Conservation (phyloP, 2,888 invertebrate genomes). For the Macaria notata region DNA sequence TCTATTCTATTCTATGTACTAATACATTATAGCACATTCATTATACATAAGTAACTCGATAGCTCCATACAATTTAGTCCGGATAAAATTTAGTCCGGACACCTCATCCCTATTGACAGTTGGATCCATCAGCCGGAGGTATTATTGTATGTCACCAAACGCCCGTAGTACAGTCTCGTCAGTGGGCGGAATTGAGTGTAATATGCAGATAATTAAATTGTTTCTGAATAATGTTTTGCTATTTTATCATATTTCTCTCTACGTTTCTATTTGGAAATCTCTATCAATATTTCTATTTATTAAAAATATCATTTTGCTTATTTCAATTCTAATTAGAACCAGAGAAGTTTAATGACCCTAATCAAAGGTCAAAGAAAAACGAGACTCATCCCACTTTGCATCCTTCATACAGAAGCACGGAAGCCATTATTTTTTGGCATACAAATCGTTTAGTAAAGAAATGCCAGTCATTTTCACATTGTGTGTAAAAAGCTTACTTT, state of each 20-base stretch:
- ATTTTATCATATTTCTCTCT: too few species aligned
- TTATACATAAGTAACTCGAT: too few species aligned
- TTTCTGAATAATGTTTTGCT: too few species aligned
- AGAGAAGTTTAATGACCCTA: too few species aligned
- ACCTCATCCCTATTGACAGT: conserved; percentile 3
- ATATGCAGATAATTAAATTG: too few species aligned
- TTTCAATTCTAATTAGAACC: too few species aligned
- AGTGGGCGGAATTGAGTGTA: conserved; percentile 6
- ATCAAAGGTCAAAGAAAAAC: neutral
- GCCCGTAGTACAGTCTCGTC: conserved; percentile 15
- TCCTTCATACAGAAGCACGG: conserved; percentile 11
- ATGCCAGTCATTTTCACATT: conserved; percentile 16
- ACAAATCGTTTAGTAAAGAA: conserved; percentile 15
- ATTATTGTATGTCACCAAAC: conserved; percentile 20
- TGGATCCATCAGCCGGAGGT: conserved; percentile 19
- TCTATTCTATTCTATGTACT: too few species aligned
- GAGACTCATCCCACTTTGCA: conserved; percentile 20
- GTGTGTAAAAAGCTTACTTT: too few species aligned
- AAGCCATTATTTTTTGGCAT: conserved; percentile 20
- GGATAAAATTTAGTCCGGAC: conserved; percentile 1
- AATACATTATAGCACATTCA: too few species aligned
- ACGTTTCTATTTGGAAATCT: too few species aligned
- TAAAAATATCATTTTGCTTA: too few species aligned
- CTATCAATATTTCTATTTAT: too few species aligned
- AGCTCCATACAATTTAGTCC: neutral